phyloP scores from a whole-genome alignment of 2,113 vertebrate genomes.

The Callithrix jacchus region DNA sequence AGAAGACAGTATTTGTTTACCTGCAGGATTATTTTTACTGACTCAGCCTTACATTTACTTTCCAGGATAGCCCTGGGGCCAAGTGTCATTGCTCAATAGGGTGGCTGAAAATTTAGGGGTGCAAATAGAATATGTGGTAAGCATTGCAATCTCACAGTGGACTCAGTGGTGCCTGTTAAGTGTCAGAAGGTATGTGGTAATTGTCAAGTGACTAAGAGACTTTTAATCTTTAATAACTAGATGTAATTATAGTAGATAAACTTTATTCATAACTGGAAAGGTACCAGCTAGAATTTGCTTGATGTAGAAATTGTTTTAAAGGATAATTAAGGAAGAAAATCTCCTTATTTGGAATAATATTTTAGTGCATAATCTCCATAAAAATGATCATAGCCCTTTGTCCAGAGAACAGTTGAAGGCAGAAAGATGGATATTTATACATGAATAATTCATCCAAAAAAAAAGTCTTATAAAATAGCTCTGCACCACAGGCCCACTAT shows the following conservation, averaged over 20 bases:
- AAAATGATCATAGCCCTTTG: background rate
- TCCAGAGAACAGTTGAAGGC: background rate
- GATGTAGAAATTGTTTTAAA: background rate
- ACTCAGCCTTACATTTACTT: background rate
- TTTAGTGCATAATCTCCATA: background rate
- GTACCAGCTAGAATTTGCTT: background rate
- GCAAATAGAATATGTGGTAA: background rate
- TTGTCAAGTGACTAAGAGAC: background rate
- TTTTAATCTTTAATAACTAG: background rate
- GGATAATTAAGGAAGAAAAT: background rate
- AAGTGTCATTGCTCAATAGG: background rate
- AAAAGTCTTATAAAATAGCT: background rate
- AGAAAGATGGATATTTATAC: background rate
- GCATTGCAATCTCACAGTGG: background rate
- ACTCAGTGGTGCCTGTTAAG: background rate
- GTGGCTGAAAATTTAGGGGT: background rate
- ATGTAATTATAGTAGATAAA: background rate
- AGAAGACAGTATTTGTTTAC: background rate
- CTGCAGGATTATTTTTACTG: background rate
- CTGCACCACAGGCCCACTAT: background rate
- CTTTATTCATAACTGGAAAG: background rate
- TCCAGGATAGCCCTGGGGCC: background rate
- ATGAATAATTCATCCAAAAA: background rate
- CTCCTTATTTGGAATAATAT: background rate
- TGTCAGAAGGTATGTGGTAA: background rate